These are phyloP conservation scores for Erythrocercus mccallii DNA, from an alignment of 2,113 vertebrate species.

Conservation along the genomic window DNA sequence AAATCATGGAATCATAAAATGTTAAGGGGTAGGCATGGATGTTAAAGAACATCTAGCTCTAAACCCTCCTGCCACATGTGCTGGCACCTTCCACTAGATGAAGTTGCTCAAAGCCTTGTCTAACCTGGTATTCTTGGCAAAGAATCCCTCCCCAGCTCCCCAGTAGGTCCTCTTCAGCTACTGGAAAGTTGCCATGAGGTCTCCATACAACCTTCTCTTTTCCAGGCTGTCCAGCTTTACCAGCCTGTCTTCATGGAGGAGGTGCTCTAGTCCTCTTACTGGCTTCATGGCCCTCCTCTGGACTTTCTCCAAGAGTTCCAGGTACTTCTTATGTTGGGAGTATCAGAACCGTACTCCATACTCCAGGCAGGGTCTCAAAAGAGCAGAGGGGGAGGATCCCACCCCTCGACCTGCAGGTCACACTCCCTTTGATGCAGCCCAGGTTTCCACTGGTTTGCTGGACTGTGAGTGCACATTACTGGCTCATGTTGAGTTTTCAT, in stretches of 20 bases:
- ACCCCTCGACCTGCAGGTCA: accelerated
- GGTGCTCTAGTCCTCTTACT: neutral
- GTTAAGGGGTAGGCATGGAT: neutral
- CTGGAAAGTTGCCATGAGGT: neutral
- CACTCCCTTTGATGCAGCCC: accelerated
- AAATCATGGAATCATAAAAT: neutral
- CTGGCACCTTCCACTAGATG: neutral
- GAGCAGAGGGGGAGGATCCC: neutral
- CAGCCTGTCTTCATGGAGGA: neutral
- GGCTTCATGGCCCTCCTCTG: neutral
- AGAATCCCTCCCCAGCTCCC: neutral
- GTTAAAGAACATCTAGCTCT: neutral
- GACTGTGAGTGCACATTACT: neutral
- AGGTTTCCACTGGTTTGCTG: neutral
- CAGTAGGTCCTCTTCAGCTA: neutral
- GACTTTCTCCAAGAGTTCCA: neutral
- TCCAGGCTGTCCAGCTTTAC: neutral
- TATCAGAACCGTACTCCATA: neutral
- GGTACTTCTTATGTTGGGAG: neutral
- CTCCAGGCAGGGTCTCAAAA: neutral
- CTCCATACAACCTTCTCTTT: neutral
- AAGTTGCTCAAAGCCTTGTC: neutral
- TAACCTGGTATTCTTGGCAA: neutral
- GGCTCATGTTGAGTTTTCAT: neutral
- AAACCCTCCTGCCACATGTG: too few species aligned